Evolutionary conservation across 2,113 vertebrate genomes (phyloP).

Genomic region (Hucho hucho): DNA sequence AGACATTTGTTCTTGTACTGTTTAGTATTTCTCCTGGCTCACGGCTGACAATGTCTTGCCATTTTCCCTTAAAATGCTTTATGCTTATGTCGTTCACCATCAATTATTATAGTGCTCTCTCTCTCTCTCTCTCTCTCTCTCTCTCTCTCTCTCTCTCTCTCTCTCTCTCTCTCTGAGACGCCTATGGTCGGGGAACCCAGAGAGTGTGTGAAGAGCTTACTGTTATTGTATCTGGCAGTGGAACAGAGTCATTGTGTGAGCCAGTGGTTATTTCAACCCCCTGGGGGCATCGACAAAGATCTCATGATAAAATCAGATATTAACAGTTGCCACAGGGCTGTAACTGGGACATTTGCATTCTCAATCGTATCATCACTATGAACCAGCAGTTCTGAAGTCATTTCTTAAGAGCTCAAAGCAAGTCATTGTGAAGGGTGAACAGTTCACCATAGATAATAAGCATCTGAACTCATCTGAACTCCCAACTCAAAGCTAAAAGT

Average conservation of each 20-base stretch:
- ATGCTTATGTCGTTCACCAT: no score
- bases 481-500: constrained; percentile 45
- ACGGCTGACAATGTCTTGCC: no score
- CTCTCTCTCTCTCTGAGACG: not conserved
- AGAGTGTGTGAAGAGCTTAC: constrained; percentile 13
- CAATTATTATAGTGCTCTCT: no score
- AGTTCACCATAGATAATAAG: constrained; percentile 48
- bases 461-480: constrained; percentile 42
- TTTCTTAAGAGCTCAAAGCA: not conserved
- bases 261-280: constrained; percentile 28
- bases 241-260: constrained; percentile 16
- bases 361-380: constrained; percentile 16
- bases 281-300: constrained; percentile 15
- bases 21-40: no score
- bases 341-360: constrained; percentile 15
- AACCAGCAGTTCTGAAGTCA: not conserved
- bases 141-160: constrained; percentile 1
- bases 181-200: not conserved
- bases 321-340: constrained; percentile 22
- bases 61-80: no score
- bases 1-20: no score
- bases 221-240: constrained; percentile 31
- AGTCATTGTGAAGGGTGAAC: constrained; percentile 30
- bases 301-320: constrained; percentile 41
- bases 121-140: not conserved